Evolutionary conservation across 2,797 vertebrate genomes (phyloP), one percentile per base, ranked within the genome.

Genomic region (Sebastes ruberrimus): DNA sequence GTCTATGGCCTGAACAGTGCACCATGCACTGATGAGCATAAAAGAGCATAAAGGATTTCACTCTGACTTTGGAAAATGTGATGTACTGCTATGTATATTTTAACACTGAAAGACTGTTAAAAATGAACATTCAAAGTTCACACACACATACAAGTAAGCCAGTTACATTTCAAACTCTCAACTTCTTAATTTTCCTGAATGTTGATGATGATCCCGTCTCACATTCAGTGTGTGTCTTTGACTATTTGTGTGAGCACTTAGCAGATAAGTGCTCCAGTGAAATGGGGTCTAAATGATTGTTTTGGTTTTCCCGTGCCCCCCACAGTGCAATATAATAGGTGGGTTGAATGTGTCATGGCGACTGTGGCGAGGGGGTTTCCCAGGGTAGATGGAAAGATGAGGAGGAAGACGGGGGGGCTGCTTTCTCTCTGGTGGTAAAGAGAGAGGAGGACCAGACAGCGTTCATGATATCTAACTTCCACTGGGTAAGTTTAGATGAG

Each of bases 311-410:
- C 66, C 35, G 1, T 49, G 66, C 76, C 87, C 88, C 89, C 89
- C 33, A 91, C 86, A 30, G 52, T 61, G 86, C 76, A 72, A 74
- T 76, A 86, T 88, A 89, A 92, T 91, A 82, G 79, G 86, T 86
- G 85, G 91, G 84, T 85, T 88, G 76, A 83, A 74, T 87, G 78
- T 89, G 84, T 88, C 79, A 86, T 86, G 69, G 49, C 77, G 81
- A 76, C 71, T 88, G 84, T 81, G 85, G 78, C 8, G n/a, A 42
- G 87, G 93, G 93, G 88, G 79, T 88, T 94, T 91, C 89, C 90
- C 86, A 76, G 82, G 66, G 63, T 49, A 66, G 66, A 88, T 82
- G 83, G 89, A 92, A 92, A 92, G 85, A 87, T 82, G 83, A 87
- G 85, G 83, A 85, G 89, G 88, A 73, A 63, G 84, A 52, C 38